Percentiles rank a stretch among this genome's conserved stretches.
phyloP scores from a whole-genome alignment of 2,888 invertebrate species.

The Cryptophagus acutangulus region DNA sequence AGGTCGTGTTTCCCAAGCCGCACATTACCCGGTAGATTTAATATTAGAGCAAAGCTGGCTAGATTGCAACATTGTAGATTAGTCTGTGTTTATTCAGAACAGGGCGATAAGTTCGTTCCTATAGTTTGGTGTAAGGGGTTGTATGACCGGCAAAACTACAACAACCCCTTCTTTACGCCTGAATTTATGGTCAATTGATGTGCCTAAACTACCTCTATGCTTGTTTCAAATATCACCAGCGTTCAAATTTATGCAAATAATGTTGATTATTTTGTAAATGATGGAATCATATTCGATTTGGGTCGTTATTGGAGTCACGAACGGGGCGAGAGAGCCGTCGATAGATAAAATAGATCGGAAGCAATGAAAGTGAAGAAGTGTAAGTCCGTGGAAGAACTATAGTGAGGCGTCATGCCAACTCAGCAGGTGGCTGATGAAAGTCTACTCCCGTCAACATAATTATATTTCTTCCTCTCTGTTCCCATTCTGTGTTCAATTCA shows the following conservation, averaged over 20 bases:
- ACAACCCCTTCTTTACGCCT: too few relatives aligned
- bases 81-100: constrained; percentile 43
- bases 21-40: constrained; percentile 38
- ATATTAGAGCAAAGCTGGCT: constrained; percentile 35
- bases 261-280: too few relatives aligned
- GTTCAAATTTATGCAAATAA: too few relatives aligned
- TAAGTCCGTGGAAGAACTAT: background rate
- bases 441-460: constrained; percentile 40
- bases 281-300: too few relatives aligned
- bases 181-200: too few relatives aligned
- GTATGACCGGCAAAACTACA: too few relatives aligned
- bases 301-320: background rate
- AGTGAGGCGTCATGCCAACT: constrained; percentile 21
- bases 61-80: constrained; percentile 44
- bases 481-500: constrained; percentile 28
- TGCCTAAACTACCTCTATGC: too few relatives aligned
- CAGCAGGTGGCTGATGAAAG: constrained; percentile 44
- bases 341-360: constrained; percentile 1
- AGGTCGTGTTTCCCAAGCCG: constrained; percentile 29
- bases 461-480: constrained; percentile 40
- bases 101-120: constrained; percentile 41
- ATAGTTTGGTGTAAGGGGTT: too few relatives aligned
- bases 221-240: too few relatives aligned
- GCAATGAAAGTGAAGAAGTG: constrained; percentile 2
- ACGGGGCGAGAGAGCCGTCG: background rate